A percentile compares a stretch with the other conserved stretches of the same genome.
phyloP scores from a whole-genome alignment of 30 jellyfish, hydroid and myxozoan genomes.

The Nemopilema nomurai region DNA sequence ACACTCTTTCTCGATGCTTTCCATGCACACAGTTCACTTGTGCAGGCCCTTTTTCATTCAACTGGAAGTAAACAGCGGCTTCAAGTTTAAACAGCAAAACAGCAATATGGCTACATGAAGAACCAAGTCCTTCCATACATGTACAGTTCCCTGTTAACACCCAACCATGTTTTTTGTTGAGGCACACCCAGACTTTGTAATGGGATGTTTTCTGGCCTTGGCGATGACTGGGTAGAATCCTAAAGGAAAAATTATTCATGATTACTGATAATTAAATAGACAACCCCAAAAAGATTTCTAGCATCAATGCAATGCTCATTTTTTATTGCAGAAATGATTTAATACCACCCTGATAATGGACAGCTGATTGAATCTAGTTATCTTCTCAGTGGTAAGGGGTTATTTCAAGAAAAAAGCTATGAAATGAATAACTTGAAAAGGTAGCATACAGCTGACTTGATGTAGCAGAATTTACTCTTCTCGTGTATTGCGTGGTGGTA shows the following conservation, averaged over 20 bases:
- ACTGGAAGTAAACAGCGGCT: slow-evolving; percentile 45
- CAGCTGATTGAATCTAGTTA: neutral
- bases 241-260: neutral
- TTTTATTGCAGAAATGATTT: too few species aligned
- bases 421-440: neutral
- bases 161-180: slow-evolving; percentile 42
- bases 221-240: slow-evolving; percentile 48
- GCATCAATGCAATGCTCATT: too few species aligned
- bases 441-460: slow-evolving; percentile 29
- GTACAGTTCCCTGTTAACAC: slow-evolving; percentile 55
- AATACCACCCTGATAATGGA: too few species aligned
- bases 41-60: slow-evolving; percentile 25
- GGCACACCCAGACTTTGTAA: slow-evolving; percentile 19
- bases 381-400: neutral
- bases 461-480: neutral
- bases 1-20: slow-evolving; percentile 15
- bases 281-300: too few species aligned
- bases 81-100: slow-evolving; percentile 34
- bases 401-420: neutral
- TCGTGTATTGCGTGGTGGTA: slow-evolving; percentile 26
- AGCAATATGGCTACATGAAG: slow-evolving; percentile 60
- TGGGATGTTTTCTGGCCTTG: slow-evolving; percentile 11
- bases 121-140: slow-evolving; percentile 71
- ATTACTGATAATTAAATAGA: too few species aligned
- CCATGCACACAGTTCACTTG: slow-evolving; percentile 27